These are phyloP conservation scores for Andrena marginata DNA, from an alignment of 2,888 invertebrate species.

Conservation along the genomic window DNA sequence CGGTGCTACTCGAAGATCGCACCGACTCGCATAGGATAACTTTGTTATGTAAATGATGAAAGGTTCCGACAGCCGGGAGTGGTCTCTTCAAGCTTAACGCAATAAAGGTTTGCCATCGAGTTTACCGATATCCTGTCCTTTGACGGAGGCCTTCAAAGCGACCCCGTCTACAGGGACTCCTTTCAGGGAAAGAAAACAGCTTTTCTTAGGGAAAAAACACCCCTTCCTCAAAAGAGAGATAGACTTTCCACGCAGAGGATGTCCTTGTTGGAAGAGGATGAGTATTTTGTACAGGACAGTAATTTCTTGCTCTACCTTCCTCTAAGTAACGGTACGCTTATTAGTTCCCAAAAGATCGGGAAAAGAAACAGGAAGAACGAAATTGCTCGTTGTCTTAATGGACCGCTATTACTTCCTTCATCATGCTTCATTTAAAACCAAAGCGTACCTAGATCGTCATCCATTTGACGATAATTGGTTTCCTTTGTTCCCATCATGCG, in stretches of 20 bases:
- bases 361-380: neutral
- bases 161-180: slow-evolving; percentile 21
- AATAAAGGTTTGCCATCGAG: slow-evolving; percentile 54
- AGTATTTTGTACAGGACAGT: neutral
- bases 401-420: slow-evolving; percentile 17
- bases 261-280: neutral
- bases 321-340: neutral
- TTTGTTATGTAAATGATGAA: slow-evolving; percentile 39
- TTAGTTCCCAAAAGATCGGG: neutral
- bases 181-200: slow-evolving; percentile 32
- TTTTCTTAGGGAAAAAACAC: slow-evolving; percentile 19
- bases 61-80: slow-evolving; percentile 23
- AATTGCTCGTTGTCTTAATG: slow-evolving; percentile 5
- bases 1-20: neutral
- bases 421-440: neutral
- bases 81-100: slow-evolving; percentile 48
- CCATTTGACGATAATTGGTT: slow-evolving; percentile 19
- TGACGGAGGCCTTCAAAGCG: slow-evolving; percentile 38
- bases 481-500: neutral
- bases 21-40: slow-evolving; percentile 12
- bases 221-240: neutral
- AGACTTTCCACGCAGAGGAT: neutral
- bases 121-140: slow-evolving; percentile 59
- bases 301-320: neutral
- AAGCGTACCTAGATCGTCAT: neutral